A percentile compares a stretch with the other conserved stretches of the same genome.
Evolutionary conservation across 2,113 vertebrate genomes (phyloP).

Genomic region (Oncorhynchus tshawytscha): DNA sequence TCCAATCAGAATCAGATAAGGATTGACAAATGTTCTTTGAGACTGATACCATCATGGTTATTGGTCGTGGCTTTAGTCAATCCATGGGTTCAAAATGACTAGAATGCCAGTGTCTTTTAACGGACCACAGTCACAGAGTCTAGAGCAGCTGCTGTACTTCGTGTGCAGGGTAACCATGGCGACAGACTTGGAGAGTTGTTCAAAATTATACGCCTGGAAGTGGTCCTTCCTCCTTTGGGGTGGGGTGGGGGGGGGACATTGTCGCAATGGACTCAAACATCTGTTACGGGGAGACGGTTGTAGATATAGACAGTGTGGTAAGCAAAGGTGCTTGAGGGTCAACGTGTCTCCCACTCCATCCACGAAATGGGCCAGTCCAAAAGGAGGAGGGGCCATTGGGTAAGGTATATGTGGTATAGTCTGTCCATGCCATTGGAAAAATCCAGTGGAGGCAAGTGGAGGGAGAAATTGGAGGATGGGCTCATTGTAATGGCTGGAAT

Average conservation of each 20-base stretch:
- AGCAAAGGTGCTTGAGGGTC: constrained; percentile 49
- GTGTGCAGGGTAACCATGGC: no score
- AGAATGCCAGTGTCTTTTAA: no score
- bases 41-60: neutral
- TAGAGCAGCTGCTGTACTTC: no score
- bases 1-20: constrained; percentile 16
- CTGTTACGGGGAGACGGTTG: no score
- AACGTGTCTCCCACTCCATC: constrained; percentile 26
- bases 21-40: neutral
- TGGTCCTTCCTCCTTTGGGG: neutral
- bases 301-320: neutral
- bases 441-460: neutral
- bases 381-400: neutral
- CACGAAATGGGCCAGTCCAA: constrained; percentile 13
- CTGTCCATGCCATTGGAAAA: constrained; percentile 6
- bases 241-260: neutral
- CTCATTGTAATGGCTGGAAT: no score
- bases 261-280: neutral
- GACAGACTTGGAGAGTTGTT: no score
- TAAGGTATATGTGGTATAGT: constrained; percentile 10
- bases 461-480: no score
- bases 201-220: no score
- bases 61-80: neutral
- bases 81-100: constrained; percentile 6
- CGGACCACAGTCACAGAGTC: no score